phyloP scores from a whole-genome alignment of 23 tunicate species.

The Styela plicata region DNA sequence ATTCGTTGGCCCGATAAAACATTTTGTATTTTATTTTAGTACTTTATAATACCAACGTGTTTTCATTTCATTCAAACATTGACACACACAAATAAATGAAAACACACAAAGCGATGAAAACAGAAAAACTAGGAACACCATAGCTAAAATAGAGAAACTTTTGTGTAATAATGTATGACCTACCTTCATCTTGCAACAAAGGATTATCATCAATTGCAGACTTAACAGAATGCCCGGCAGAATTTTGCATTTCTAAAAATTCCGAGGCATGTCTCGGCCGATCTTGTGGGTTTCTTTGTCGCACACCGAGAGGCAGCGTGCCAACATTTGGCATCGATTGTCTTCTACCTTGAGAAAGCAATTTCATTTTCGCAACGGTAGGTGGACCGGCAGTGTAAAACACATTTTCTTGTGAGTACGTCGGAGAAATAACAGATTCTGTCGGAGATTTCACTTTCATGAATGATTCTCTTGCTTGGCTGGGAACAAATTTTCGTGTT shows the following conservation, averaged over 20 bases:
- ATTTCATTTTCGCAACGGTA: no score
- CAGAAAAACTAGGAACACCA: no score
- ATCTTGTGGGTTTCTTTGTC: not conserved
- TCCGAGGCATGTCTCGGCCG: not conserved
- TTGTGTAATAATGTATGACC: no score
- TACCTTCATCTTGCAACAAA: not conserved
- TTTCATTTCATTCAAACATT: no score
- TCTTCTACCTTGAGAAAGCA: slow-evolving; percentile 10
- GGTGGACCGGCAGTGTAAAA: not conserved
- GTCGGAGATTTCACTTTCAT: not conserved
- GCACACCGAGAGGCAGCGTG: not conserved
- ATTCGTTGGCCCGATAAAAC: no score
- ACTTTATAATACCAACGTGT: no score
- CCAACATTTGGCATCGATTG: slow-evolving; percentile 19
- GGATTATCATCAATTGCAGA: not conserved
- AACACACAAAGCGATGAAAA: no score
- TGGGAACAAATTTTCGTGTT: not conserved
- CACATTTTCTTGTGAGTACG: not conserved
- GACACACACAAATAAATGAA: no score
- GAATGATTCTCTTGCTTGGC: not conserved
- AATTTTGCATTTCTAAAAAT: not conserved
- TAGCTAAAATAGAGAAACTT: no score
- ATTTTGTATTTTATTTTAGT: no score
- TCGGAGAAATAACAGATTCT: not conserved
- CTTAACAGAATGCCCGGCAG: not conserved